These are phyloP conservation scores for Sminthurides bifidus DNA, from an alignment of 1,140 invertebrate genomes.

Conservation along the genomic window DNA sequence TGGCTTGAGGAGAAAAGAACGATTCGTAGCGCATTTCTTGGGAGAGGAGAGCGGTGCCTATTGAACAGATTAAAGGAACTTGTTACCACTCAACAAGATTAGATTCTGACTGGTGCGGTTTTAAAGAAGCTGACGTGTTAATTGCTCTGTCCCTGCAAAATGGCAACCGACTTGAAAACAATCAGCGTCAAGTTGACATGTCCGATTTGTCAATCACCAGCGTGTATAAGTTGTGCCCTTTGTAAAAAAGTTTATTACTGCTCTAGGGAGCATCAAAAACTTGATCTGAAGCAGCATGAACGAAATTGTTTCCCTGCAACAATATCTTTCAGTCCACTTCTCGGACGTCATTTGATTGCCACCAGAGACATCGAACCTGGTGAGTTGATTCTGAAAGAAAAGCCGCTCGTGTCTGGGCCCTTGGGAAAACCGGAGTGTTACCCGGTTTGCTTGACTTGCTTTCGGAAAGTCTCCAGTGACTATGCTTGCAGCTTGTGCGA, in stretches of 20 bases:
- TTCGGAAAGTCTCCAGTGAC: neutral
- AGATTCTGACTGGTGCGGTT: too few relatives aligned
- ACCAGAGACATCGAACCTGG: slow-evolving; percentile 57
- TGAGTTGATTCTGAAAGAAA: slow-evolving; percentile 57
- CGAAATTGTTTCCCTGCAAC: slow-evolving; percentile 17
- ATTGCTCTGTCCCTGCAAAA: too few relatives aligned
- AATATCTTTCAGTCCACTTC: slow-evolving; percentile 38
- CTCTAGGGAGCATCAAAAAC: slow-evolving; percentile 16
- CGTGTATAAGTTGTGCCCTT: slow-evolving; percentile 2
- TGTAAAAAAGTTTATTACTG: slow-evolving; percentile 21
- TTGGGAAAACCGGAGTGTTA: slow-evolving; percentile 33
- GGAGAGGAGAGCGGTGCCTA: too few relatives aligned
- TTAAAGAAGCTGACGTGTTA: too few relatives aligned
- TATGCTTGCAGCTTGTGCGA: slow-evolving; percentile 12
- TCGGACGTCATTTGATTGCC: slow-evolving; percentile 60
- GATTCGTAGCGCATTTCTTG: too few relatives aligned
- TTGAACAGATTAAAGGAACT: too few relatives aligned
- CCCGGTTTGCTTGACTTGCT: slow-evolving; percentile 17
- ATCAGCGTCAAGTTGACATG: neutral
- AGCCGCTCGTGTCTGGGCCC: slow-evolving; percentile 46
- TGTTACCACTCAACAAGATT: too few relatives aligned
- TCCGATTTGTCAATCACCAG: slow-evolving; percentile 3
- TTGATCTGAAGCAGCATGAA: slow-evolving; percentile 13
- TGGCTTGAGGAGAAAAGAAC: too few relatives aligned
- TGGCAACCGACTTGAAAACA: neutral